Evolutionary conservation across 2,797 vertebrate species (phyloP), one percentile per base, ranked within the genome.

Genomic region (Ptychobarbus kaznakovi): DNA sequence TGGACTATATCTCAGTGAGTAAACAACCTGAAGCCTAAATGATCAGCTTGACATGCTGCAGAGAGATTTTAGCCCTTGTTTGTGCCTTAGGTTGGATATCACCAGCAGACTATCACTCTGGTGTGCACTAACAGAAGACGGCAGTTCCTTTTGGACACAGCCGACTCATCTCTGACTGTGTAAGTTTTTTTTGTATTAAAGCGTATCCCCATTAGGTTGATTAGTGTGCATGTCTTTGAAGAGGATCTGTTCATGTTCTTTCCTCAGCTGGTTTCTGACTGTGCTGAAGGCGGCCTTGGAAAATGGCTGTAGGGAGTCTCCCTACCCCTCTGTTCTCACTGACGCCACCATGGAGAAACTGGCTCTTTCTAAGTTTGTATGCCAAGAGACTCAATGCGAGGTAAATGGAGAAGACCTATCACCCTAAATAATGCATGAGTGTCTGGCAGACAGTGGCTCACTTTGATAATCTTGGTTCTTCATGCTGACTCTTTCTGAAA

Each of bases 271-370:
- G 95, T 97, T 99, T 92, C 91, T 99, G 88, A 92, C 93, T 4
- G 95, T 95, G 49, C 91, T 99, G 86, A 96, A 96, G 92, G 97
- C 97, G 0, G 96, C 98, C 87, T 98, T 99, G 96, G 96, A 98
- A 88, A 97, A 96, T 80, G 97, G 97, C 53, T 98, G 96, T 86
- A 95, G 97, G 42, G 98, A 99, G 87, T 96, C 97, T 0, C 98
- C 97, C 0, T 99, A 97, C 88, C 98, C 98, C 58, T 95, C 96
- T 32, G 86, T 99, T 83, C 95, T 99, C 87, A 99, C 97, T 0
- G 98, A 99, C 0, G 98, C 98, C 91, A 99, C 98, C 66, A 99
- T 99, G 98, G 97, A 99, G 93, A 99, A 96, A 91, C 95, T 99
- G 88, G 95, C 98, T 0, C 95, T 99, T 18, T 97, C 95, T 6